Evolutionary conservation across 1,140 invertebrate species (phyloP).

Genomic region (Ectropis grisescens): DNA sequence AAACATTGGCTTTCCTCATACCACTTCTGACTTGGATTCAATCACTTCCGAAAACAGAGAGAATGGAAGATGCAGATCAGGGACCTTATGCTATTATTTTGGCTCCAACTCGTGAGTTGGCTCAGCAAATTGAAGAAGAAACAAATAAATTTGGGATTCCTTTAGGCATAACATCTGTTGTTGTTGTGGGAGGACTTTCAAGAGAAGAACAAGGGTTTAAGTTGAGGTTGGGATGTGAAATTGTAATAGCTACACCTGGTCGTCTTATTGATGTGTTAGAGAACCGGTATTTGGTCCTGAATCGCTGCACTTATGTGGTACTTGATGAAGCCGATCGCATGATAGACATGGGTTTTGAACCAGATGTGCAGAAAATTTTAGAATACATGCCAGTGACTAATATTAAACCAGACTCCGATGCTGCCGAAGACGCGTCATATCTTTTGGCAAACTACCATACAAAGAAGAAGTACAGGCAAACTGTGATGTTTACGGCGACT

Average conservation of each 20-base stretch:
- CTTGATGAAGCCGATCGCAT: slow-evolving; percentile 97
- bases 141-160: slow-evolving; percentile 97
- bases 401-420: slow-evolving; percentile 98
- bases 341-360: slow-evolving; percentile 99
- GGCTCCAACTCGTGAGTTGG: slow-evolving; percentile 98
- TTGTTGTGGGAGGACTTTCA: slow-evolving; percentile 97
- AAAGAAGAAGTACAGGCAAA: slow-evolving; percentile 98
- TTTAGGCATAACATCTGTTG: slow-evolving; percentile 95
- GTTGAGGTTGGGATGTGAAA: slow-evolving; percentile 97
- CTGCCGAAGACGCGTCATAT: slow-evolving; percentile 95
- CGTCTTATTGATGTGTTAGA: slow-evolving; percentile 99
- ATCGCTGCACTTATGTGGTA: slow-evolving; percentile 96
- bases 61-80: slow-evolving; percentile 91
- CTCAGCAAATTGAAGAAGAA: slow-evolving; percentile 99
- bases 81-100: slow-evolving; percentile 99
- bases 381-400: slow-evolving; percentile 99
- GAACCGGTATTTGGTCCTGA: slow-evolving; percentile 97
- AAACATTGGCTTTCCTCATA: slow-evolving; percentile 98
- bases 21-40: slow-evolving; percentile 98
- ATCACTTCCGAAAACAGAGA: slow-evolving; percentile 95
- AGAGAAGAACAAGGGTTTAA: slow-evolving; percentile 99
- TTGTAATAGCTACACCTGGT: slow-evolving; percentile 99
- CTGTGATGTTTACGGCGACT: slow-evolving; percentile 99
- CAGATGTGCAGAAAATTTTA: slow-evolving; percentile 97
- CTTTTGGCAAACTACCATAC: slow-evolving; percentile 95